Base-by-base conservation (phyloP, 2,113 vertebrate species). In the Aptenodytes forsteri region DNA sequence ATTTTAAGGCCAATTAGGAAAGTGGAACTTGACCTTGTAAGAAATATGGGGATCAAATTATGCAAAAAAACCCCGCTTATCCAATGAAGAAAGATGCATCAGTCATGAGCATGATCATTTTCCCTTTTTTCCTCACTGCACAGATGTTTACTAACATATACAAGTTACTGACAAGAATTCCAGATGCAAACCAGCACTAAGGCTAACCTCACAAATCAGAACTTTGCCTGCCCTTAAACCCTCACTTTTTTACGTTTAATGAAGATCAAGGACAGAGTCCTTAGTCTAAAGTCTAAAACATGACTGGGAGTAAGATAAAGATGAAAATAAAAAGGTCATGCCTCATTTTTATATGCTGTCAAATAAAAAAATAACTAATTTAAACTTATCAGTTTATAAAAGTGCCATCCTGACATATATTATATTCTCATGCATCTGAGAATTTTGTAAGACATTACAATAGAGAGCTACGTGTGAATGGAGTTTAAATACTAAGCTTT, bases 1-100 rank as follows among this genome's bases (percentile, higher is more conserved):
- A 97, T 92, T 91, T 96, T 86, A 87, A 67, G 29, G 55, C 81
- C 95, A 97, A 95, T 78, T 94, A 80, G 42, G 47, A 70, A 86
- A 94, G 40, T 21, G 19, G 40, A 69, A 95, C 87, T 49, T 80
- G 88, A 82, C 47, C 83, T 93, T 93, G 55, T 93, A 88, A 97
- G 95, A 76, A 88, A 82, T 30, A 94, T 0, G 44, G 59, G 81
- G 54, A 92, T 58, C 44, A 58, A 66, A 96, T 86, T 40, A 90
- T 29, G 36, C 15, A 90, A 94, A 95, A 32, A 8, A 18, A 5
- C 27, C 58, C 42, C 42, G 14, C 13, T 95, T 66, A 78, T 70
- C 34, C 46, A 77, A 64, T 59, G 40, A 91, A 86, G 29, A 84
- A 70, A 80, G 42, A 91, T 8, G 29, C 27, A 89, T 81, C 79